A percentile compares a stretch with the other conserved stretches of the same genome.
Evolutionary conservation across 2,797 vertebrate species (phyloP).

Genomic region (Thamnophis elegans): DNA sequence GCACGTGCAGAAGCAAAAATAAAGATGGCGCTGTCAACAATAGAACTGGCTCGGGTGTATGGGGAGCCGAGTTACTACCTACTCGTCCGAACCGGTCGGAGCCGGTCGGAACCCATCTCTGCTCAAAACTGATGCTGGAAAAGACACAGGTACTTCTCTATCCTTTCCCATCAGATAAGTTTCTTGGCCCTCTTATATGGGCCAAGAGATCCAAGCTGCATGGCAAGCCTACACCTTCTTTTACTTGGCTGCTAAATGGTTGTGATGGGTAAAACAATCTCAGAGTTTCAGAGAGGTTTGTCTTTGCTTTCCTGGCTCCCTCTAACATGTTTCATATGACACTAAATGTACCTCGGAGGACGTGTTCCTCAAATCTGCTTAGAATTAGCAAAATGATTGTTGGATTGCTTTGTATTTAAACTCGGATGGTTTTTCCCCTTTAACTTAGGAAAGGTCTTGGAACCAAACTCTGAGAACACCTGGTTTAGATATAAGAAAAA

Average conservation of each 20-base stretch:
- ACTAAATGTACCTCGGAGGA: not conserved
- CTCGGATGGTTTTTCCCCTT: not conserved
- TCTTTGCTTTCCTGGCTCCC: not conserved
- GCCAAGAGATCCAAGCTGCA: not conserved
- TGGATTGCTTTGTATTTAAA: not conserved
- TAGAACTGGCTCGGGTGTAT: no score
- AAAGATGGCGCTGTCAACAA: no score
- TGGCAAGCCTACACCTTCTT: not conserved
- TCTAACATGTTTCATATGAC: not conserved
- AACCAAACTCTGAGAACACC: conserved; percentile 5
- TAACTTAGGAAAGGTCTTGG: conserved; percentile 1
- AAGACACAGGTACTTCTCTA: not conserved
- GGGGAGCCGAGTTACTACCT: no score
- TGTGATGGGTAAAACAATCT: not conserved
- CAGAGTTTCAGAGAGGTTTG: not conserved
- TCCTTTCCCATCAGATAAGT: not conserved
- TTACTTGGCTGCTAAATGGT: not conserved
- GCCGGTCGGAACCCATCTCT: not conserved
- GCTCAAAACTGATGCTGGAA: not conserved
- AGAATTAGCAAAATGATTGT: conserved; percentile 4
- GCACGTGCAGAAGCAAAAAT: no score
- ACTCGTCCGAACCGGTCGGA: no score
- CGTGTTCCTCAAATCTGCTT: not conserved
- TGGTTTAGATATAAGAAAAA: conserved; percentile 6
- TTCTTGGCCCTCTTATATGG: not conserved